A percentile compares a stretch with the other conserved stretches of the same genome.
Conservation (phyloP, 2,113 vertebrate genomes). For the Myrmecophaga tridactyla region DNA sequence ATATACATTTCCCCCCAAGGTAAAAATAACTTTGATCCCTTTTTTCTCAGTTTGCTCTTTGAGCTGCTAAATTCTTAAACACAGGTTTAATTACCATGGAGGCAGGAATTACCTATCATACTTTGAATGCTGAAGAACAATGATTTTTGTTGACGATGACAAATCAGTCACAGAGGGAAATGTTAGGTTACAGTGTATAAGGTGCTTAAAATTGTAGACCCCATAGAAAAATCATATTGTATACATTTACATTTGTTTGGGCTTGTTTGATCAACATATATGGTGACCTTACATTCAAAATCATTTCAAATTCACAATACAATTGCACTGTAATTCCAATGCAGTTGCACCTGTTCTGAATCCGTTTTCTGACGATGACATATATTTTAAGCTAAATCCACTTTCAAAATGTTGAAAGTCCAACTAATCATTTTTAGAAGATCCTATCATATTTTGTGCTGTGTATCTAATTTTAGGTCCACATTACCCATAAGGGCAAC, state of each 20-base stretch:
- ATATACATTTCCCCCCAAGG: neutral
- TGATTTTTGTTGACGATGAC: slow-evolving; percentile 18
- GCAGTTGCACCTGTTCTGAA: neutral
- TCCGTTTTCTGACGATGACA: no score
- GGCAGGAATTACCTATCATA: no score
- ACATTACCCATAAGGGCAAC: neutral
- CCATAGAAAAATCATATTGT: neutral
- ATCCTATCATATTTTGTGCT: neutral
- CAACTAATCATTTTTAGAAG: slow-evolving; percentile 6
- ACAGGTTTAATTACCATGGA: no score
- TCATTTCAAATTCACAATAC: slow-evolving; percentile 28
- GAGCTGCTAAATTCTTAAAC: no score
- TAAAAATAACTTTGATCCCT: no score
- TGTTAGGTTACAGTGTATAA: neutral
- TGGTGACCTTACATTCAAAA: neutral
- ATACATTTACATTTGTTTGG: neutral
- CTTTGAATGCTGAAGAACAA: neutral
- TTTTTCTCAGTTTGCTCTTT: no score
- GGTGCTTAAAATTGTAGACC: neutral
- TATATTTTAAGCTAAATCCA: neutral
- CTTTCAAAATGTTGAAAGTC: neutral
- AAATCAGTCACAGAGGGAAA: neutral
- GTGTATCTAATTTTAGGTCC: neutral
- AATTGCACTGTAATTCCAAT: slow-evolving; percentile 40
- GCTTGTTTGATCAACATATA: neutral